These are phyloP conservation scores for Ctenopoma kingsleyae DNA, from an alignment of 2,797 vertebrate genomes.

Conservation along the genomic window DNA sequence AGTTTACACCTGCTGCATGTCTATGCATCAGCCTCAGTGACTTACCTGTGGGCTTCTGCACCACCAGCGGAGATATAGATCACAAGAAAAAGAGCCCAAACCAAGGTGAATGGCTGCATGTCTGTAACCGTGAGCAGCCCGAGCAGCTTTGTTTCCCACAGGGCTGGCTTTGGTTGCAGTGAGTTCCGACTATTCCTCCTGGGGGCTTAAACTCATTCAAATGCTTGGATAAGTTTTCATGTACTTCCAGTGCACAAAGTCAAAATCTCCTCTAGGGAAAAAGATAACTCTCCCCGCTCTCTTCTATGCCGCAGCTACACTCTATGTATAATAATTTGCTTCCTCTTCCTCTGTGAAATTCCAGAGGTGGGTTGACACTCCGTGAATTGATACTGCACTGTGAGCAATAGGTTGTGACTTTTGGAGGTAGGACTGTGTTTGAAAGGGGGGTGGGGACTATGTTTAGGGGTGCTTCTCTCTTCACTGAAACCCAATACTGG, in stretches of 20 bases:
- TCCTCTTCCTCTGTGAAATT: conserved; percentile 74
- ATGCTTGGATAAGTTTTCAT: conserved; percentile 58
- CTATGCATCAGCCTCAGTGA: conserved; percentile 22
- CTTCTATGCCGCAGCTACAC: conserved; percentile 48
- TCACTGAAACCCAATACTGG: conserved; percentile 70
- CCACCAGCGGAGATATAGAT: conserved; percentile 66
- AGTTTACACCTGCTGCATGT: conserved; percentile 42
- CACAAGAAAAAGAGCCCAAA: conserved; percentile 71
- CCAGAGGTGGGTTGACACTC: conserved; percentile 79
- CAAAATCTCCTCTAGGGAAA: conserved; percentile 49
- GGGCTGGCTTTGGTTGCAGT: conserved; percentile 42
- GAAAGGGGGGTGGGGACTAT: conserved; percentile 72
- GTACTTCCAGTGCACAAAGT: conserved; percentile 60
- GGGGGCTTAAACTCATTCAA: conserved; percentile 67
- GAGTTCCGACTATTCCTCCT: conserved; percentile 53
- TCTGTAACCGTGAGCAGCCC: conserved; percentile 60
- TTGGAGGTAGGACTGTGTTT: conserved; percentile 70
- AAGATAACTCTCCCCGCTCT: conserved; percentile 40
- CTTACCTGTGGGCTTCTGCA: conserved; percentile 80
- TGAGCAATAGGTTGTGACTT: conserved; percentile 75
- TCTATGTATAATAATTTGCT: conserved; percentile 68
- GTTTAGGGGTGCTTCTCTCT: conserved; percentile 66
- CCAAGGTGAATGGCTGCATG: conserved; percentile 81
- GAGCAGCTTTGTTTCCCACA: conserved; percentile 58
- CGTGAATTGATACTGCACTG: conserved; percentile 77